Conservation (phyloP, 2,797 vertebrate species). For the Hyperoplus immaculatus region DNA sequence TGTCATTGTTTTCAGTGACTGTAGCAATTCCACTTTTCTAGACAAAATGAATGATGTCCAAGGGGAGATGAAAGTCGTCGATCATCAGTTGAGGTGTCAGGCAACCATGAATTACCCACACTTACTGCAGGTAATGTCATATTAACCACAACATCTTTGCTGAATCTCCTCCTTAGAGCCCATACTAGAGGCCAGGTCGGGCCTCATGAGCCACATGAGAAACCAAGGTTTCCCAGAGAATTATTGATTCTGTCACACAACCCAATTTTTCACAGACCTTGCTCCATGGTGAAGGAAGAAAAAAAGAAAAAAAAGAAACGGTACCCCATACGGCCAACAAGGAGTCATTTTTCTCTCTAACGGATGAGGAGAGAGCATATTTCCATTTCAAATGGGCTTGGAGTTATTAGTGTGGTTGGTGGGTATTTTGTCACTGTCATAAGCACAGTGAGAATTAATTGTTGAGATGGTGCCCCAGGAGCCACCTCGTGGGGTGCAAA, state of each 20-base stretch:
- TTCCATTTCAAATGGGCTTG: constrained; percentile 86
- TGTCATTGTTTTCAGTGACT: constrained; percentile 49
- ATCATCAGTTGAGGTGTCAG: constrained; percentile 57
- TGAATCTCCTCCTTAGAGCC: constrained; percentile 37
- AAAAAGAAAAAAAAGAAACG: constrained; percentile 49
- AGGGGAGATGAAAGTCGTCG: constrained; percentile 64
- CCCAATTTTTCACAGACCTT: constrained; percentile 76
- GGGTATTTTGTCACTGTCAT: constrained; percentile 89
- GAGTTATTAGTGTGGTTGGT: constrained; percentile 83
- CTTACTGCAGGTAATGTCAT: constrained; percentile 53
- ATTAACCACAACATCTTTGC: constrained; percentile 56
- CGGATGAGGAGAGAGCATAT: constrained; percentile 74
- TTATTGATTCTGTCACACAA: constrained; percentile 78
- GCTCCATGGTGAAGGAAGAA: constrained; percentile 54
- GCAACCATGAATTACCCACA: constrained; percentile 53
- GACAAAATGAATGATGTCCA: constrained; percentile 61
- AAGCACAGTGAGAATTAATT: constrained; percentile 88
- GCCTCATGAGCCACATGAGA: constrained; percentile 43
- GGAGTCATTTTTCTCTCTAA: constrained; percentile 76
- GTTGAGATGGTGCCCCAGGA: constrained; percentile 80
- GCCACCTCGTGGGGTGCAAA: constrained; percentile 86
- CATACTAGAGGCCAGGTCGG: constrained; percentile 28
- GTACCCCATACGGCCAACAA: constrained; percentile 46
- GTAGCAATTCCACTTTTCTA: constrained; percentile 52
- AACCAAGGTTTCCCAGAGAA: constrained; percentile 68